Evolutionary conservation across 2,888 invertebrate genomes (phyloP).

Genomic region (Acronicta aceris): DNA sequence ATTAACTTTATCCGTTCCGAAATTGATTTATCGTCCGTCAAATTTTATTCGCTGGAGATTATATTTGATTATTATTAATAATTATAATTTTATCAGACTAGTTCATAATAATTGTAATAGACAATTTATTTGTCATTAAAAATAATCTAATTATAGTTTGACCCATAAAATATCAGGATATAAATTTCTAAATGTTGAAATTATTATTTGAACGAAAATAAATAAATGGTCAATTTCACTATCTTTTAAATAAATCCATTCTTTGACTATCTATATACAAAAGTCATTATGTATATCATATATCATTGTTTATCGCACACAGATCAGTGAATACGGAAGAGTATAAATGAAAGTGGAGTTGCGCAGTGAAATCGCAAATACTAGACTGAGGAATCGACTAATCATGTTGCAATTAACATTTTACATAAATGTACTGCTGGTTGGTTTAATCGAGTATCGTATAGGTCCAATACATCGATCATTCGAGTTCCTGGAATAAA

Average conservation of each 20-base stretch:
- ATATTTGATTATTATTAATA: too few species aligned
- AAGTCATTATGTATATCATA: background rate
- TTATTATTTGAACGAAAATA: too few species aligned
- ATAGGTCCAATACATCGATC: too few species aligned
- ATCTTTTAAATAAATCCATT: background rate
- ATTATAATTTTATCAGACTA: too few species aligned
- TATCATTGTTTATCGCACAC: conserved; percentile 2
- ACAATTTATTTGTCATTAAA: too few species aligned
- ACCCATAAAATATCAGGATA: too few species aligned
- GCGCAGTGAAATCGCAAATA: conserved; percentile 13
- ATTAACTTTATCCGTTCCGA: background rate
- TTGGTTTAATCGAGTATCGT: background rate
- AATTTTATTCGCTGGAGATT: background rate
- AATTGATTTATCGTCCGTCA: background rate
- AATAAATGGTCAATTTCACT: too few species aligned
- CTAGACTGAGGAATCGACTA: background rate
- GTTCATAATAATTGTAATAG: too few species aligned
- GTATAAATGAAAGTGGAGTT: conserved; percentile 14
- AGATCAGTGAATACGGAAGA: conserved; percentile 13
- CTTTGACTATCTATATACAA: background rate
- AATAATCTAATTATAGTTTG: too few species aligned
- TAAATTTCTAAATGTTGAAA: too few species aligned
- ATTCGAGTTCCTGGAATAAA: too few species aligned
- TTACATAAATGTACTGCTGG: background rate
- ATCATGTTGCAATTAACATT: conserved; percentile 2